Evolutionary conservation across 1,140 invertebrate species (phyloP), one percentile per base, ranked within the genome.

Genomic region (Diabrotica virgifera): DNA sequence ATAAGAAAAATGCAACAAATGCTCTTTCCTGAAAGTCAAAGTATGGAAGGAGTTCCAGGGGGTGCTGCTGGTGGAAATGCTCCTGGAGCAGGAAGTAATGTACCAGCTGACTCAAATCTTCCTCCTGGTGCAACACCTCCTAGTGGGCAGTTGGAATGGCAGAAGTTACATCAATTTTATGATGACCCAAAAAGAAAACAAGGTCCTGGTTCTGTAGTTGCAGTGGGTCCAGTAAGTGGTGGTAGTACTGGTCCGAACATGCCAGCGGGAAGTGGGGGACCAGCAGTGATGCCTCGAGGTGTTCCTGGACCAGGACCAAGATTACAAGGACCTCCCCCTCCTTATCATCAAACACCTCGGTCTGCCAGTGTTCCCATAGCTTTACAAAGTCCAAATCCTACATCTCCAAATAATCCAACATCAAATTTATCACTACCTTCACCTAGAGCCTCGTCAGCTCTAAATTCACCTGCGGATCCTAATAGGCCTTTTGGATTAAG

Each of bases 1-100:
- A 85, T 98, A 65, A 85, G 92, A 59, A 95, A 96, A 83, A 94
- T 98, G 87, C 91, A 96, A 71, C 90, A 94, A 77, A 88, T 97
- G 82, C 81, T 97, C 37, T 94, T 96, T 81, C 92, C 91, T 0
- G 92, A 95, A 75, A 87, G 87, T 61, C 85, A 85, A 64, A 79
- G 66, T 52, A 72, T 73, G 40, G 81, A 65, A 77, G 73, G 65
- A 35, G 40, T 46, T 8, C 40, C 40, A 10, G 54, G 56, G 37
- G 52, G 40, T 36, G 40, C 8, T 8, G n/a, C 4, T 52, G 53
- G 63, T 38, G 60, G 65, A 9, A 58, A 61, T 46, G 56, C 13
- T 10, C 11, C 40, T 52, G 65, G 56, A 12, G 53, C 58, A 46
- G 70, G 62, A 36, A 46, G n/a, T n/a, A 46, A 46, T 46, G 38